These are phyloP conservation scores for Cryptocephalus moraei DNA, from an alignment of 2,888 invertebrate species.

Conservation along the genomic window DNA sequence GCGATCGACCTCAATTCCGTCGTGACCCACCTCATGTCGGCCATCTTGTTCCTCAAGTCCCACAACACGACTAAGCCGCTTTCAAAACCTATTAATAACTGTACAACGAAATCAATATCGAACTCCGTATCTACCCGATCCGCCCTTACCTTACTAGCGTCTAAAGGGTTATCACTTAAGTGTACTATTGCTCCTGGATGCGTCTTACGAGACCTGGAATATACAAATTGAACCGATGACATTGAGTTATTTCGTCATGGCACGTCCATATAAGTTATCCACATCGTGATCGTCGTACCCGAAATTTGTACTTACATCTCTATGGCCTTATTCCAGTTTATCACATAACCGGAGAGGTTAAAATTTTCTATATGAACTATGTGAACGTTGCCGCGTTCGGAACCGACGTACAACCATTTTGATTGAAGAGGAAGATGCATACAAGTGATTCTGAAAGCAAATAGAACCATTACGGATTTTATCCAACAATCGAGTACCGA, in stretches of 20 bases:
- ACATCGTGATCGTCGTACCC: not conserved
- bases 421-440: conserved; percentile 93
- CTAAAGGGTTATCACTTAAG: conserved; percentile 93
- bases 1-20: conserved; percentile 76
- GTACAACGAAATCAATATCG: conserved; percentile 21
- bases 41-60: conserved; percentile 82
- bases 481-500: too few relatives aligned
- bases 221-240: not conserved
- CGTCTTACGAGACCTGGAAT: conserved; percentile 79
- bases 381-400: conserved; percentile 96
- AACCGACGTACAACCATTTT: conserved; percentile 98
- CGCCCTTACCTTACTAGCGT: conserved; percentile 79
- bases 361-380: conserved; percentile 95
- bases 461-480: too few relatives aligned
- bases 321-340: conserved; percentile 99
- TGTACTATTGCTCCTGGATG: conserved; percentile 96
- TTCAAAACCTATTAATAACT: conserved; percentile 95
- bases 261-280: too few relatives aligned
- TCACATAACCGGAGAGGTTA: conserved; percentile 92
- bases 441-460: conserved; percentile 70
- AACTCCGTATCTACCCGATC: not conserved
- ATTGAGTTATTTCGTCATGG: too few relatives aligned
- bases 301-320: conserved; percentile 87
- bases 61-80: conserved; percentile 89
- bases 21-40: conserved; percentile 75